phyloP scores from a whole-genome alignment of 35 echinoderm and acorn worm genomes.

The Acanthaster planci region DNA sequence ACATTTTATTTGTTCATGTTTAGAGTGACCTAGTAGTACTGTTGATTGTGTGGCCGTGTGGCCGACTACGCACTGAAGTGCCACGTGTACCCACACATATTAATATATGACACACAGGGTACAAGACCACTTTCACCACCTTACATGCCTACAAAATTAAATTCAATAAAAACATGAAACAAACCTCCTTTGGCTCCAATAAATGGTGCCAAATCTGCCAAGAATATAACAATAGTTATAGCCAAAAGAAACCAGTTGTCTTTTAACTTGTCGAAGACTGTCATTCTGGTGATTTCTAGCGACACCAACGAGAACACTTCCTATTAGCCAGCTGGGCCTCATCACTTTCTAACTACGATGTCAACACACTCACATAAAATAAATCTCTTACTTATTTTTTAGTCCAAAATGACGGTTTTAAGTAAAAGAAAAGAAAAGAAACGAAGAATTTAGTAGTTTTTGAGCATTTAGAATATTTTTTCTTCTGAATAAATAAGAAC shows the following conservation, averaged over 20 bases:
- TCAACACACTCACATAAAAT: no score
- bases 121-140: background rate
- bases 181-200: constrained; percentile 94
- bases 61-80: background rate
- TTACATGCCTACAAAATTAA: background rate
- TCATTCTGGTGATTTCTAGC: constrained; percentile 44
- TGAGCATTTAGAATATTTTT: no score
- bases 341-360: no score
- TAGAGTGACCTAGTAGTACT: no score
- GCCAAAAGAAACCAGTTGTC: constrained; percentile 97
- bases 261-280: constrained; percentile 74
- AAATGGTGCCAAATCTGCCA: constrained; percentile 65
- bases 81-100: background rate
- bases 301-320: no score
- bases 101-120: background rate
- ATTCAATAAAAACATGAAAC: constrained; percentile 8
- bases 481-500: no score
- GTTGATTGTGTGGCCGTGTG: background rate
- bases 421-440: no score
- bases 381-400: no score
- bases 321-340: no score
- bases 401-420: no score
- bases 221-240: constrained; percentile 73
- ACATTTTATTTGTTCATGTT: no score
- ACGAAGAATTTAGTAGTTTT: no score